Evolutionary conservation across 2,797 vertebrate genomes (phyloP).

Genomic region (Halcyon badia): DNA sequence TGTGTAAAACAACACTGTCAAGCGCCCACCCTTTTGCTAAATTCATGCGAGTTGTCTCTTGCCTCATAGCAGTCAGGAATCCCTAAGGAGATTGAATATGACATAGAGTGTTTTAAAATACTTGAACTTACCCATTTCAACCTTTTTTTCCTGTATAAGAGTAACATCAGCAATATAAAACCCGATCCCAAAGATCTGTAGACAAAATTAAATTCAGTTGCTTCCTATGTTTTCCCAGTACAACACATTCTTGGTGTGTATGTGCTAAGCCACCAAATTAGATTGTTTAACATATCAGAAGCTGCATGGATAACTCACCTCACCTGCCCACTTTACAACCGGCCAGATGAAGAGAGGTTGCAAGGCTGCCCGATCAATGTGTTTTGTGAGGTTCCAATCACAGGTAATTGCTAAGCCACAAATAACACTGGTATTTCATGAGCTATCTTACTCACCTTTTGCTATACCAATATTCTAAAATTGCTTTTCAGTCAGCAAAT

Average conservation of each 20-base stretch:
- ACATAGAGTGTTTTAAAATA: accelerated
- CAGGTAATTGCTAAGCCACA: neutral
- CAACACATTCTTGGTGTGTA: neutral
- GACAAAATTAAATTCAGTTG: neutral
- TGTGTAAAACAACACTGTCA: constrained; percentile 85
- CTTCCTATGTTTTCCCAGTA: neutral
- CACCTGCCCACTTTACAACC: neutral
- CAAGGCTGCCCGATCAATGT: neutral
- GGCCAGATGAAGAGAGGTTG: neutral
- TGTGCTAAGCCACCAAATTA: neutral
- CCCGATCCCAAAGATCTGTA: neutral
- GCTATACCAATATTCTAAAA: neutral
- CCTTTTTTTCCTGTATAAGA: no score
- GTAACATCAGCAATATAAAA: neutral
- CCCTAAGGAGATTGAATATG: constrained; percentile 73
- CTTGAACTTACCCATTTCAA: neutral
- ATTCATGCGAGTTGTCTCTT: constrained; percentile 87
- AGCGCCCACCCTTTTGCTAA: constrained; percentile 86
- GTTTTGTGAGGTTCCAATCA: neutral
- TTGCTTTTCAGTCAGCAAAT: neutral
- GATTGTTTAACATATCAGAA: neutral
- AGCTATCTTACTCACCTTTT: neutral
- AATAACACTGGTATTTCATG: neutral
- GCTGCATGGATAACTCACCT: neutral
- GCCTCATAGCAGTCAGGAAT: constrained; percentile 88